Evolutionary conservation across 2,888 invertebrate species (phyloP), one percentile per base, ranked within the genome.

Genomic region (Bembecia ichneumoniformis): DNA sequence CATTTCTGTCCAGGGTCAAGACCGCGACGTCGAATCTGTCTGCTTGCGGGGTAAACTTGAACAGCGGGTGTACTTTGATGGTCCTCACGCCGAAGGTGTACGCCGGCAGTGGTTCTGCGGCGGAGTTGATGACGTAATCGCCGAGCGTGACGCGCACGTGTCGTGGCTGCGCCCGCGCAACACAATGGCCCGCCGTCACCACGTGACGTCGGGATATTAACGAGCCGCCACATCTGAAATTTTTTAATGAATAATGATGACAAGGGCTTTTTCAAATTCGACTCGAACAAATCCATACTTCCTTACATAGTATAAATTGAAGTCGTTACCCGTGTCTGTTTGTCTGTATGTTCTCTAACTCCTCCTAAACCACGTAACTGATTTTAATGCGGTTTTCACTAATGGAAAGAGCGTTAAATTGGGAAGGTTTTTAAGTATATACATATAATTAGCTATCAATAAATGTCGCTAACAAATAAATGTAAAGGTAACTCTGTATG

Each of bases 161-260:
- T 49, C 95, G 90, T 0, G 97, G 95, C 53, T 94, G 93, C 46
- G 96, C 96, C 62, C 96, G 92, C 48, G 97, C 96, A 20, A 97
- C 97, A 75, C 97, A 97, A 76, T 97, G 97, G 0, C 97, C 97
- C 3, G 97, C 97, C 2, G 97, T 97, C 50, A 97, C 96, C 9
- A 97, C 96, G 80, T 96, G 96, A 51, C 94, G 92, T 20, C 96
- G 90, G 60, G 96, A 96, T 62, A 97, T 95, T 55, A 97, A 86
- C 1, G 96, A 96, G 20, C 97, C 97, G 43, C 97, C 97, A 71
- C 97, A 97, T 76, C 97, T 94, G 84, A 48, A 82, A 75, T 9
- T 13, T 44, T 14, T 7, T 28, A 28, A 28, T 1, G 28, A 40
- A 40, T 7, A 40, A n/a, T n/a, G n/a, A n/a, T 13, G 13, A 40